Conservation (phyloP, 2,113 vertebrate genomes). For the Manacus vitellinus region DNA sequence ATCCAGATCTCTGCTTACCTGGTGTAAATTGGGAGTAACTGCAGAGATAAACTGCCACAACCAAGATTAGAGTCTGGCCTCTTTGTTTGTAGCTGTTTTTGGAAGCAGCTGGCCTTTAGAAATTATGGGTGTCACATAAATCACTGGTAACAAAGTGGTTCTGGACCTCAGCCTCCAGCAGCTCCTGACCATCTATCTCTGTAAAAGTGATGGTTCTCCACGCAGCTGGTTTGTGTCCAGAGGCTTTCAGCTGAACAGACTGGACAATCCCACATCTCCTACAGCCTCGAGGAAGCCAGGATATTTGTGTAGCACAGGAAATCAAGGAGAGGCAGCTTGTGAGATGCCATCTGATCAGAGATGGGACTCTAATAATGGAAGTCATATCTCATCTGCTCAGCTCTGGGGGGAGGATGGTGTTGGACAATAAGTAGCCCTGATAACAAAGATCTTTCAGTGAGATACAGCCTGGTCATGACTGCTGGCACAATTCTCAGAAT, state of each 20-base stretch:
- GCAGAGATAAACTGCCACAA: conserved; percentile 39
- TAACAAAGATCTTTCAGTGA: neutral
- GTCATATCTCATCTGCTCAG: conserved; percentile 26
- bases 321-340: neutral
- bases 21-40: conserved; percentile 43
- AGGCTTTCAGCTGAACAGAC: conserved; percentile 38
- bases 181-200: conserved; percentile 40
- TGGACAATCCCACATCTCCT: conserved; percentile 41
- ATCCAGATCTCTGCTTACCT: conserved; percentile 46
- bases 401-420: neutral
- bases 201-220: conserved; percentile 9
- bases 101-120: conserved; percentile 65
- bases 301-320: conserved; percentile 4
- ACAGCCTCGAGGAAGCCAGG: conserved; percentile 50
- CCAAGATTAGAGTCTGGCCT: conserved; percentile 14
- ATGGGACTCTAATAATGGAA: conserved; percentile 19
- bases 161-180: conserved; percentile 44
- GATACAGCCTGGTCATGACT: neutral
- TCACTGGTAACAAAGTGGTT: conserved; percentile 48
- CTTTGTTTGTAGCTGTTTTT: conserved; percentile 39
- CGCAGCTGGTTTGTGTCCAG: conserved; percentile 59
- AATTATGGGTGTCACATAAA: conserved; percentile 48
- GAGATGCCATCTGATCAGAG: conserved; percentile 4
- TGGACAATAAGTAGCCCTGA: neutral
- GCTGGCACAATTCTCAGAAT: neutral